Evolutionary conservation across 2,888 invertebrate species (phyloP), one percentile per base, ranked within the genome.

Genomic region (Hydroisotoma schaefferi): DNA sequence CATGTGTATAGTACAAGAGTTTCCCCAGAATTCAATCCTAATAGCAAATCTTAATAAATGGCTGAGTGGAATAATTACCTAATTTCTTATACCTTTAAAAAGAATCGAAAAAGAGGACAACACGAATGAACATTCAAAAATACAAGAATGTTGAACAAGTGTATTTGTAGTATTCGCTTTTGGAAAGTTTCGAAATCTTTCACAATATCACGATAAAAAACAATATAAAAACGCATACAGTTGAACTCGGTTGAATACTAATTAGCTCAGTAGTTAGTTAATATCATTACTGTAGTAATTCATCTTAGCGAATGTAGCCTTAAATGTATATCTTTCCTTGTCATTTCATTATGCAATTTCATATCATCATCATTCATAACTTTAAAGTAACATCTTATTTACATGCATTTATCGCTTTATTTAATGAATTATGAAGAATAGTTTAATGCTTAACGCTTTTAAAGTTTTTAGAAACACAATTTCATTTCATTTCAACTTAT

Each of bases 121-220:
- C 15, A 33, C 33, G 33, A 33, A 10, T 10, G 8, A 15, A 33
- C 33, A 33, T 33, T 10, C 15, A 33, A 33, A 33, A 8, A 33
- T 15, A 33, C 15, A 33, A 33, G 15, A 10, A 33, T 8, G 15
- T 33, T 8, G 33, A 33, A 33, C 8, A 33, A 33, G 8, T 33
- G n/a, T n/a, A n/a, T n/a, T n/a, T n/a, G n/a, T n/a, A n/a, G n/a
- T n/a, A n/a, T n/a, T n/a, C n/a, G n/a, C n/a, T n/a, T n/a, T n/a
- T n/a, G n/a, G n/a, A n/a, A n/a, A n/a, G n/a, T n/a, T n/a, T n/a
- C n/a, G n/a, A n/a, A n/a, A n/a, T 46, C 46, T 25, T 22, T 20
- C n/a, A 8, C 25, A 46, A 46, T 46, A 46, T 46, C 46, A 46
- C 46, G 46, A 46, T 46, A 46, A 25, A 46, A 46, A 46, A 46